These are phyloP conservation scores for Cebus imitator DNA, from an alignment of 2,113 vertebrate species.

Conservation along the genomic window DNA sequence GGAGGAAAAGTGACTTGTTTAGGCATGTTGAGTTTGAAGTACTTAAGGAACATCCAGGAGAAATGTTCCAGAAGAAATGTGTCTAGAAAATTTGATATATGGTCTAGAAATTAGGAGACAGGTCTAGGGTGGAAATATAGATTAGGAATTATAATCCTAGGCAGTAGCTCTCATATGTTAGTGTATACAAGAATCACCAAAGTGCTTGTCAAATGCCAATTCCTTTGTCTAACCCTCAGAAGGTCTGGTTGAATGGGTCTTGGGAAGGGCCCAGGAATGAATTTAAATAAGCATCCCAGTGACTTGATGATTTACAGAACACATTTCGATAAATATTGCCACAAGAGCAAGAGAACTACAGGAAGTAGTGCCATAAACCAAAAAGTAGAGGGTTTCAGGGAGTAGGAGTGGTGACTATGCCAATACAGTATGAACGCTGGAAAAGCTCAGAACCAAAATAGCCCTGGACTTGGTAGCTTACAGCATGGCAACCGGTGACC, in stretches of 20 bases:
- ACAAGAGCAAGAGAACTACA: neutral
- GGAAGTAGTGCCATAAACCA: neutral
- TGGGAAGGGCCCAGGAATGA: neutral
- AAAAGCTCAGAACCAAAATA: neutral
- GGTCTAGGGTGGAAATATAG: neutral
- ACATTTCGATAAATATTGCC: neutral
- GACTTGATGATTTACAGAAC: neutral
- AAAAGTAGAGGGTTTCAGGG: neutral
- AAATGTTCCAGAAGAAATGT: neutral
- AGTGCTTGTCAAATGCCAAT: neutral
- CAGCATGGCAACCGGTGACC: neutral
- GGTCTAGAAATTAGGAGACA: neutral
- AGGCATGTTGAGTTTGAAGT: neutral
- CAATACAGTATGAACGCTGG: neutral
- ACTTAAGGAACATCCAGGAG: neutral
- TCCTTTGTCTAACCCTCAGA: slow-evolving; percentile 1
- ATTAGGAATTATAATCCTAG: neutral
- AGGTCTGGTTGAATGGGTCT: neutral
- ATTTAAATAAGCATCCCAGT: neutral
- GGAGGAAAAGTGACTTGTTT: slow-evolving; percentile 30
- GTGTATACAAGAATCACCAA: neutral
- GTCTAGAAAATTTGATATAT: neutral
- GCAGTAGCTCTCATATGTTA: neutral
- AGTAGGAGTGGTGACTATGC: neutral
- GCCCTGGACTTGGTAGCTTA: neutral